These are phyloP conservation scores for Yoshiicerus persimilis DNA, from an alignment of 1,140 invertebrate genomes.

Conservation along the genomic window DNA sequence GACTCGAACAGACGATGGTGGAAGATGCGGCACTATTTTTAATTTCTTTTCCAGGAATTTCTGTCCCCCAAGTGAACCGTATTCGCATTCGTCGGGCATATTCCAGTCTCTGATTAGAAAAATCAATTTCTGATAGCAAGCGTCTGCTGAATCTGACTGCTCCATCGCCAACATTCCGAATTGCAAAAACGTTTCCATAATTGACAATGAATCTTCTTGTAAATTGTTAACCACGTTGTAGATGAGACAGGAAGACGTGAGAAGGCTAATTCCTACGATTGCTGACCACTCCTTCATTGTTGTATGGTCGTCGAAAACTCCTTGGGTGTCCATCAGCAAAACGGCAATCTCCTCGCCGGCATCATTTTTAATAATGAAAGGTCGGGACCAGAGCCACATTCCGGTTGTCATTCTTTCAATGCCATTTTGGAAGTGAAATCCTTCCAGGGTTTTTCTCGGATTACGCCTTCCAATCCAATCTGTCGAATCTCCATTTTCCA, in stretches of 20 bases:
- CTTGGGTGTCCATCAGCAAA: neutral
- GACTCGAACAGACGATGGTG: neutral
- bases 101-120: conserved; percentile 46
- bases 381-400: neutral
- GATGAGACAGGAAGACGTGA: too few relatives aligned
- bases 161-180: conserved; percentile 6
- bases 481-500: neutral
- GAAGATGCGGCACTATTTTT: neutral
- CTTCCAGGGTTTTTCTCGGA: neutral
- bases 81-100: conserved; percentile 24
- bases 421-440: neutral
- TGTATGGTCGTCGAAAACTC: too few relatives aligned
- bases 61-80: conserved; percentile 33
- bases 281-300: too few relatives aligned
- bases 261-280: too few relatives aligned
- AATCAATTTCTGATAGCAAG: conserved; percentile 31
- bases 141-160: neutral
- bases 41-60: conserved; percentile 28
- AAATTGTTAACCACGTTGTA: conserved; percentile 61
- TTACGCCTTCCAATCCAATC: neutral
- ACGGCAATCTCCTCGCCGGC: neutral
- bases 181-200: neutral
- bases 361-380: neutral
- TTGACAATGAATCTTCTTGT: conserved; percentile 59
- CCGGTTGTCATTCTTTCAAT: neutral